These are phyloP conservation scores for Protodeltote pygarga DNA, from an alignment of 2,888 invertebrate genomes.

Conservation along the genomic window DNA sequence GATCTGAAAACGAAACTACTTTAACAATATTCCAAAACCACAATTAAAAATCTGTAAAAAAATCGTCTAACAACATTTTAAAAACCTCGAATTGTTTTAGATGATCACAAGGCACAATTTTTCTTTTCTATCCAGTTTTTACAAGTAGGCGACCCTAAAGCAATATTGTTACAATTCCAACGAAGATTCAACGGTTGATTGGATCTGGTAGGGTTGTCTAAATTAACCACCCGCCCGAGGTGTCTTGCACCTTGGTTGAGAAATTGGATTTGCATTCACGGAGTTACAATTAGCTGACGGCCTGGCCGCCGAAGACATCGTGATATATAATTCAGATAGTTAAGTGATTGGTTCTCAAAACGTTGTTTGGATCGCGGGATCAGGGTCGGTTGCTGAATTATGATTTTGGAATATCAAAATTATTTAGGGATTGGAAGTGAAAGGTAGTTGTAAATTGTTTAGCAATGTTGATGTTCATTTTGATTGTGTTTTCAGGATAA, in stretches of 20 bases:
- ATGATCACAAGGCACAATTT: conserved; percentile 9
- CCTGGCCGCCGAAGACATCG: conserved; percentile 42
- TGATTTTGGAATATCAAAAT: conserved; percentile 39
- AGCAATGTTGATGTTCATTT: conserved; percentile 24
- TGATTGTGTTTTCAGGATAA: conserved; percentile 22
- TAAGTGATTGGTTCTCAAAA: conserved; percentile 36
- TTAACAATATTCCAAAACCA: neutral
- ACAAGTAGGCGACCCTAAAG: conserved; percentile 36
- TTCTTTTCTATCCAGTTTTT: conserved; percentile 26
- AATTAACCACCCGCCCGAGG: conserved; percentile 48
- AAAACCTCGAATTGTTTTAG: conserved; percentile 12
- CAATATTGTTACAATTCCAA: conserved; percentile 47
- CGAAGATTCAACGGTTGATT: conserved; percentile 47
- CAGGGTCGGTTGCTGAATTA: conserved; percentile 24
- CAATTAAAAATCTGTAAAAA: neutral
- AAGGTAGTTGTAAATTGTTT: conserved; percentile 39
- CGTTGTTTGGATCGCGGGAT: conserved; percentile 17
- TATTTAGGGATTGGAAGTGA: conserved; percentile 28
- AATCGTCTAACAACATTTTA: neutral
- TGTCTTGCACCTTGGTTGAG: conserved; percentile 49
- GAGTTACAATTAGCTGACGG: conserved; percentile 58
- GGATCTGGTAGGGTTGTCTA: conserved; percentile 48
- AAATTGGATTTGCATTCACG: conserved; percentile 61
- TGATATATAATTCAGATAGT: conserved; percentile 55
- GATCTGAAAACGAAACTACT: too few species aligned